Evolutionary conservation across 2,888 invertebrate species (phyloP).

Genomic region (Bruchidius siliquastri): DNA sequence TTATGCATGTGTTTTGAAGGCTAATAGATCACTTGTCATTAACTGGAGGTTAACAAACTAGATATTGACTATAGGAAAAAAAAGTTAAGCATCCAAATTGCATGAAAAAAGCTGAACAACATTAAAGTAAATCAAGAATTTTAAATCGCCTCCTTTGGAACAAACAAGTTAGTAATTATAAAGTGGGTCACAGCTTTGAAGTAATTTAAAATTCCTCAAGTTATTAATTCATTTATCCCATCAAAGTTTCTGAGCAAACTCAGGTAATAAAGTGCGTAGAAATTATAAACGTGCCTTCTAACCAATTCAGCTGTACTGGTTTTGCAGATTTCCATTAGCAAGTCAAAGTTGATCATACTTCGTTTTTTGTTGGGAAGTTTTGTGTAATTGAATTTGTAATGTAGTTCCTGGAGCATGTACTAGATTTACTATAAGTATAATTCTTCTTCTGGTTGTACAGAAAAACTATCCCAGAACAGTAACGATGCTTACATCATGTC

Average conservation of each 20-base stretch:
- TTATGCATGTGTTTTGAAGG: too few relatives aligned
- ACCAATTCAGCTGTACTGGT: neutral
- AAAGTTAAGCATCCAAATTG: neutral
- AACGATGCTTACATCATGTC: too few relatives aligned
- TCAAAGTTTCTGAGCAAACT: neutral
- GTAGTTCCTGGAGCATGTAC: too few relatives aligned
- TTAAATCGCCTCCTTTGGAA: neutral
- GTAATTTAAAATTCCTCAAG: neutral
- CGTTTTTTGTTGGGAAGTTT: neutral
- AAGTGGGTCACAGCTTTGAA: neutral
- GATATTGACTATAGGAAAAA: too few relatives aligned
- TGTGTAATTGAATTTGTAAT: too few relatives aligned
- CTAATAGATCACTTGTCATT: too few relatives aligned
- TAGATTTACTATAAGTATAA: too few relatives aligned
- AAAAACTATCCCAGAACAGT: too few relatives aligned
- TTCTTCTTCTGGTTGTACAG: too few relatives aligned
- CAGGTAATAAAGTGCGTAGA: neutral
- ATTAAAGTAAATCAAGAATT: neutral
- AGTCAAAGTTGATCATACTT: neutral
- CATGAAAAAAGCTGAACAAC: neutral
- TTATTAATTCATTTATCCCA: neutral
- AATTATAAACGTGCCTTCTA: neutral
- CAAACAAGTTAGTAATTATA: neutral
- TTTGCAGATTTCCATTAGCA: neutral
- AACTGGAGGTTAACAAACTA: too few relatives aligned